Base-by-base conservation (phyloP, 2,113 vertebrate species). In the Gasterosteus aculeatus region DNA sequence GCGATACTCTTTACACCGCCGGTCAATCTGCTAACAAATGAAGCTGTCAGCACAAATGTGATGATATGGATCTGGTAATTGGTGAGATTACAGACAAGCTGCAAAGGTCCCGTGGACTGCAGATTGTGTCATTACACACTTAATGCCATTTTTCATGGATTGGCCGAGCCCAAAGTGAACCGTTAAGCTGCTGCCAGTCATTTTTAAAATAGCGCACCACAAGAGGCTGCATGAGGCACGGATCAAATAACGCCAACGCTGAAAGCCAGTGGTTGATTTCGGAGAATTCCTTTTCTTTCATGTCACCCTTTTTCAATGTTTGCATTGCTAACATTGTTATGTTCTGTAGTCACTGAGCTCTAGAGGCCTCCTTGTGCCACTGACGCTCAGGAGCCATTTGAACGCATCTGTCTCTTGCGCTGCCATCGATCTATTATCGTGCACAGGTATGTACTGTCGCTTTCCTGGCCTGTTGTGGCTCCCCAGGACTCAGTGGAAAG, bases 11-110 rank as follows among this genome's bases (percentile, higher is more conserved):
- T 65, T 53, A 81, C 70, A 80, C 62, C 51, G 61, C 62, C 65
- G 78, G 81, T 86, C 64, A 85, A 41, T 72, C 38, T 82, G 26
- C 59, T 85, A 86, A 88, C 69, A 81, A 84, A 86, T 69, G 53
- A 82, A 54, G 47, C 72, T 75, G 75, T 83, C 66, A 59, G 62
- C 69, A 57, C 53, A 38, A 44, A 71, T 81, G 68, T 72, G 59
- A 72, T 63, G 63, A 83, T 84, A 64, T 44, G 64, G 62, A 59
- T 84, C 64, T 65, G 51, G 54, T 81, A 78, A 84, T 68, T 85
- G 77, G 75, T 22, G 22, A 60, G 39, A 77, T 66, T 75, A 75
- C 72, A 75, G 67, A 69, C 69, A 42, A 83, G 18, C 58, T 68
- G 70, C 64, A 68, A 53, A 63, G 53, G 44, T 63, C 67, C 63